These are phyloP conservation scores for Microtus montanus DNA, from an alignment of 2,113 vertebrate species.

Conservation along the genomic window DNA sequence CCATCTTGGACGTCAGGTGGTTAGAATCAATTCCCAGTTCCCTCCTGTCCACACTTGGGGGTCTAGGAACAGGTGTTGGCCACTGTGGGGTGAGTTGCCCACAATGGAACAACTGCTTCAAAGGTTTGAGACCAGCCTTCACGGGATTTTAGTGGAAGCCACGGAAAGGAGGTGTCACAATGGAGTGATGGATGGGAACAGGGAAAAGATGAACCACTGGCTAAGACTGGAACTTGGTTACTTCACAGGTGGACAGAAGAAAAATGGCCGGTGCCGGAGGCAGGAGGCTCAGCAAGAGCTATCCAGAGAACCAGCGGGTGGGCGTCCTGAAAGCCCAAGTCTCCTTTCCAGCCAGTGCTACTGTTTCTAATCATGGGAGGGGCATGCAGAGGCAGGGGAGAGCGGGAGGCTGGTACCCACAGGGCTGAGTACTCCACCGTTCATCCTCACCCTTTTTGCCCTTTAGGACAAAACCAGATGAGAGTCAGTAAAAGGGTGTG, in stretches of 20 bases:
- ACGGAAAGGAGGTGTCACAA: neutral
- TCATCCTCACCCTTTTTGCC: neutral
- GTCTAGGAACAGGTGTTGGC: neutral
- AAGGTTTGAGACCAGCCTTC: neutral
- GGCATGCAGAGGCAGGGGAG: neutral
- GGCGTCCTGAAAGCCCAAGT: neutral
- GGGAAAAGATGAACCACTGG: neutral
- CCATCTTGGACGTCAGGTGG: neutral
- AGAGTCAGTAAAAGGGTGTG: neutral
- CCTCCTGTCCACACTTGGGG: neutral
- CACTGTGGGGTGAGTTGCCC: neutral
- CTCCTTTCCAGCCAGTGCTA: neutral
- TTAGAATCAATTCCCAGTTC: neutral
- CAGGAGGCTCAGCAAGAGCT: neutral
- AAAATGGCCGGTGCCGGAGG: neutral
- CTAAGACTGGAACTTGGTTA: neutral
- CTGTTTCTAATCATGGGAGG: neutral
- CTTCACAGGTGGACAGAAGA: neutral
- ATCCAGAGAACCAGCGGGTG: no score
- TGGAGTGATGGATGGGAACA: fast-evolving
- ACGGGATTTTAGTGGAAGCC: neutral
- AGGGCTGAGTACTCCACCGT: neutral
- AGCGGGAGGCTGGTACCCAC: neutral
- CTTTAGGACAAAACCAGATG: constrained; percentile 24
- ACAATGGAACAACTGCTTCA: neutral